Conservation (phyloP, 2,888 invertebrate genomes). For the Trichogramma dendrolimi region DNA sequence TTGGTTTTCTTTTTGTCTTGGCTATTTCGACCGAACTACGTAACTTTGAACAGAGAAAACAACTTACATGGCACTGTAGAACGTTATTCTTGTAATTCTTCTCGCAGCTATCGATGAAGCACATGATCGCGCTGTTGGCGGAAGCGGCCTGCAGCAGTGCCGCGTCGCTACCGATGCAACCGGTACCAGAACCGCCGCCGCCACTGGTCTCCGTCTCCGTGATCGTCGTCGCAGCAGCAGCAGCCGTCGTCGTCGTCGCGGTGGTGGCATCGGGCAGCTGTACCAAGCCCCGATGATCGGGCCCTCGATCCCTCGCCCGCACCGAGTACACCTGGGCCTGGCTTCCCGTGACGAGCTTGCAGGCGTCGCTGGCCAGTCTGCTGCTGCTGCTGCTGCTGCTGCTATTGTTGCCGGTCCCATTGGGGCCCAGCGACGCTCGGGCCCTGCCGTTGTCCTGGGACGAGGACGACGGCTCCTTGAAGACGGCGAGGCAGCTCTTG, state of each 20-base stretch:
- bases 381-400: too few species aligned
- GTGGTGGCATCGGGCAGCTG: constrained; percentile 52
- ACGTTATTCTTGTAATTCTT: constrained; percentile 57
- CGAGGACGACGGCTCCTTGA: constrained; percentile 55
- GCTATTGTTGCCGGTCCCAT: too few species aligned
- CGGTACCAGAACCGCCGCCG: not conserved
- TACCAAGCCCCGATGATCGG: constrained; percentile 72
- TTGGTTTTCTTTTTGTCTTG: too few species aligned
- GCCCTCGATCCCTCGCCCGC: constrained; percentile 63
- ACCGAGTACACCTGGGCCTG: constrained; percentile 66
- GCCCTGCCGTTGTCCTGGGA: constrained; percentile 47
- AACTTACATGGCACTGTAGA: constrained; percentile 56
- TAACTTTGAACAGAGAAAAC: too few species aligned
- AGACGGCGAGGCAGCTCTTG: constrained; percentile 64
- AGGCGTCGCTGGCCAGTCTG: constrained; percentile 60
- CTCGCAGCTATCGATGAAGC: constrained; percentile 60
- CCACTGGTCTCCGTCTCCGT: too few species aligned
- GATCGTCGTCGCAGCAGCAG: too few species aligned
- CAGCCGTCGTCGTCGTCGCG: constrained; percentile 9
- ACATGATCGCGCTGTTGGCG: constrained; percentile 50
- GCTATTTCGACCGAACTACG: too few species aligned
- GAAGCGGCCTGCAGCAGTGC: constrained; percentile 65
- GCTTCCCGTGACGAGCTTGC: constrained; percentile 62
- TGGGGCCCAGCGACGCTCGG: constrained; percentile 32
- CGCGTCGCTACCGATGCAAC: not conserved